Evolutionary conservation across 2,797 vertebrate genomes (phyloP).

Genomic region (Melanotaenia pygmaea): DNA sequence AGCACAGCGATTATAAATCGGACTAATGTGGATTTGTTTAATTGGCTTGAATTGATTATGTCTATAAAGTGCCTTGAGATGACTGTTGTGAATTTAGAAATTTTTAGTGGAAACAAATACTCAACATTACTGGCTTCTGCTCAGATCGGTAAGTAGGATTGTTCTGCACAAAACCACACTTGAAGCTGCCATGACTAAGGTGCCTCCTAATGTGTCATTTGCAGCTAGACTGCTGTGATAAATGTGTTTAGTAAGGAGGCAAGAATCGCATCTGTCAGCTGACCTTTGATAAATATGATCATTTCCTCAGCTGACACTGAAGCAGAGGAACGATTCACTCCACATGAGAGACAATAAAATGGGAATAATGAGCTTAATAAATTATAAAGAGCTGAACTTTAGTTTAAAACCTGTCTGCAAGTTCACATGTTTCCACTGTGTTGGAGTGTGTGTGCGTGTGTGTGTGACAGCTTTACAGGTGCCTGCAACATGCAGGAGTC

Average conservation of each 20-base stretch:
- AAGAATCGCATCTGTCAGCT: background rate
- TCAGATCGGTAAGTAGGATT: background rate
- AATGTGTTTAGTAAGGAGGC: background rate
- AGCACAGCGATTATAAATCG: too few relatives aligned
- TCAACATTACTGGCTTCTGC: background rate
- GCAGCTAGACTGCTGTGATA: conserved; percentile 21
- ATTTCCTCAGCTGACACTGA: conserved; percentile 4
- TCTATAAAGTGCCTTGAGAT: too few relatives aligned
- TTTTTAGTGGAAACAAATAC: background rate
- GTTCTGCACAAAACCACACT: conserved; percentile 7
- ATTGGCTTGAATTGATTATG: too few relatives aligned
- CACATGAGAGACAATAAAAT: background rate
- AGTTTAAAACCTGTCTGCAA: conserved; percentile 5
- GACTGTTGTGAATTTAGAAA: background rate
- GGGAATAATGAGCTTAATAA: background rate
- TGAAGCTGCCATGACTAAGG: conserved; percentile 5
- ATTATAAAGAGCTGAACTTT: conserved; percentile 10
- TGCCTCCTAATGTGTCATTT: conserved; percentile 8
- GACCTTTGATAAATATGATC: conserved; percentile 4
- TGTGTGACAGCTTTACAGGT: conserved; percentile 43
- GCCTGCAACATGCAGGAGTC: conserved; percentile 44
- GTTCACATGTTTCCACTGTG: conserved; percentile 12
- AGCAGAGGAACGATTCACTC: background rate
- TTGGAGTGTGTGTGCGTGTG: conserved; percentile 12
- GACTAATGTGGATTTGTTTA: background rate